phyloP scores from a whole-genome alignment of 2,797 vertebrate genomes.

The Oceanodroma leucorhoa region DNA sequence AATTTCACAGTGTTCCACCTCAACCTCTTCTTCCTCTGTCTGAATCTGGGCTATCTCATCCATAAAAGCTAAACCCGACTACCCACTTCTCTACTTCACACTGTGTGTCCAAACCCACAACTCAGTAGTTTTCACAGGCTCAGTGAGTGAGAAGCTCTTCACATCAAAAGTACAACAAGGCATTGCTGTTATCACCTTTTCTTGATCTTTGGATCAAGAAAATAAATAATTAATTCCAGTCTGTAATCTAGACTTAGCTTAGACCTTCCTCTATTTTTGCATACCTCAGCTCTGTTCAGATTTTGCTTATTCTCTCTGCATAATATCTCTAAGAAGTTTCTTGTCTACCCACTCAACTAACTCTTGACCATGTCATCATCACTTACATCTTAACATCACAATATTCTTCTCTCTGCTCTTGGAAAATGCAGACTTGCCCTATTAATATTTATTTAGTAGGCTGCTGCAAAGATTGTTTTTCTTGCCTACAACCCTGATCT shows the following conservation, averaged over 20 bases:
- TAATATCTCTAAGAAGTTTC: not conserved
- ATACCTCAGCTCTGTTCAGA: not conserved
- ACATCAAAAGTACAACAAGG: not conserved
- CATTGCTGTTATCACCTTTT: not conserved
- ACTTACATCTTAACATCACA: not conserved
- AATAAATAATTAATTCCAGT: not conserved
- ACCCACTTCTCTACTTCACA: not conserved
- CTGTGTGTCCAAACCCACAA: not conserved
- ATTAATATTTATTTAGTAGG: slow-evolving; percentile 11
- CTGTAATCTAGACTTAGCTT: not conserved
- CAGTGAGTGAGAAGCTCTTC: not conserved
- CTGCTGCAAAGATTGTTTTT: not conserved
- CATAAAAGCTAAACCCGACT: not conserved
- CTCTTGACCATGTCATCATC: not conserved
- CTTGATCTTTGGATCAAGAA: not conserved
- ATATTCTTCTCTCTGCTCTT: not conserved
- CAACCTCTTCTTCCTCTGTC: not conserved
- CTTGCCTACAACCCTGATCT: not conserved
- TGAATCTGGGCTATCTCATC: not conserved
- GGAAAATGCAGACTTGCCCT: not conserved
- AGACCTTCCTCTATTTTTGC: not conserved
- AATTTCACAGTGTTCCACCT: not conserved
- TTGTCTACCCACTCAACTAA: not conserved
- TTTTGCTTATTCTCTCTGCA: not conserved
- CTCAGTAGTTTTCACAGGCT: not conserved